These are phyloP conservation scores for Todus mexicanus DNA, from an alignment of 2,797 vertebrate genomes.

Conservation along the genomic window DNA sequence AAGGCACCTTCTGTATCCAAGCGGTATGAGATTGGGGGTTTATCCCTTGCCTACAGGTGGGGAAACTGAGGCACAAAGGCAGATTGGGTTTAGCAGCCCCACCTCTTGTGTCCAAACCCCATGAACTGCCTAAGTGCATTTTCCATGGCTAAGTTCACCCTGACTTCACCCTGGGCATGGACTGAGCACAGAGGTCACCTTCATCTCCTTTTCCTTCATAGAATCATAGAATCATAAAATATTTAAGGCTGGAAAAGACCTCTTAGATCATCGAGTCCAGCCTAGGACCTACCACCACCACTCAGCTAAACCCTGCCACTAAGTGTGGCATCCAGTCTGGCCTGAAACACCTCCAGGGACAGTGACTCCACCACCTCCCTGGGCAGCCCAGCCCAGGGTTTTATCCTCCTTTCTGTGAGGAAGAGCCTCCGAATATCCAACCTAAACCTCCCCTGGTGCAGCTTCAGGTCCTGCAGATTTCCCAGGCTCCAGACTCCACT, in stretches of 20 bases:
- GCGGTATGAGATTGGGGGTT: accelerated
- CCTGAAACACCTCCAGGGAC: too few relatives aligned
- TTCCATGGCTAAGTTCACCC: neutral
- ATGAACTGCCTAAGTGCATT: accelerated
- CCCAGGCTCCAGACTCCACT: neutral
- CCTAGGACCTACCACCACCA: too few relatives aligned
- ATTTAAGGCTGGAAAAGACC: too few relatives aligned
- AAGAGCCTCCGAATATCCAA: too few relatives aligned
- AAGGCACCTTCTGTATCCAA: neutral
- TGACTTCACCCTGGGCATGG: neutral
- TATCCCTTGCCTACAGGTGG: neutral
- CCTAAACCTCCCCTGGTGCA: too few relatives aligned
- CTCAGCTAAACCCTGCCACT: too few relatives aligned
- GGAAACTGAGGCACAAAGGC: neutral
- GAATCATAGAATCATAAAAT: too few relatives aligned
- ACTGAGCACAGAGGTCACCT: neutral
- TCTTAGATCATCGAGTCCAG: too few relatives aligned
- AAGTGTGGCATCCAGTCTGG: too few relatives aligned
- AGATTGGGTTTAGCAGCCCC: neutral
- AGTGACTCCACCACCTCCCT: too few relatives aligned
- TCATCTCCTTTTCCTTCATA: neutral
- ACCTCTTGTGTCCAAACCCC: neutral
- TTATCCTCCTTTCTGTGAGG: too few relatives aligned
- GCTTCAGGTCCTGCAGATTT: neutral
- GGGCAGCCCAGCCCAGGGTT: too few relatives aligned